Conservation (phyloP, 2,888 invertebrate species). For the Cephus nigrinus region DNA sequence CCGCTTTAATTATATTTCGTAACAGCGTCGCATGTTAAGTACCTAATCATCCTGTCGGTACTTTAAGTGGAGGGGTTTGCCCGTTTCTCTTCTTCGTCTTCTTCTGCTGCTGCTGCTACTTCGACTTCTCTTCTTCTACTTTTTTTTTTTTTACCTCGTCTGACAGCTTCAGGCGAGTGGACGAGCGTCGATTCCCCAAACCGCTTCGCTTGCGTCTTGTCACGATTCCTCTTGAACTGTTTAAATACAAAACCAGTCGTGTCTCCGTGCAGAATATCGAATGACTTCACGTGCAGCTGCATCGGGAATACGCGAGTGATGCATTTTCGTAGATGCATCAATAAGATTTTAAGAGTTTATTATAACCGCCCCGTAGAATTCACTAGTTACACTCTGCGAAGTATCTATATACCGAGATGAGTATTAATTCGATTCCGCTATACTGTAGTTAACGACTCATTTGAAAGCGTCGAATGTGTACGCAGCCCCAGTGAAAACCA, state of each 20-base stretch:
- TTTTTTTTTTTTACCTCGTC: not conserved
- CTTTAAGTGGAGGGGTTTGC: not conserved
- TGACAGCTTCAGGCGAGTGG: not conserved
- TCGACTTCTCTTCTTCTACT: not conserved
- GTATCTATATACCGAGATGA: not conserved
- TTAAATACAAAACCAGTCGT: not conserved
- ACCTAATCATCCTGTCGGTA: not conserved
- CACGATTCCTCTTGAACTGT: not conserved
- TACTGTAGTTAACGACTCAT: not conserved
- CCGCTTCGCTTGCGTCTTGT: not conserved
- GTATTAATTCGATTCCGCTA: not conserved
- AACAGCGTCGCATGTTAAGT: not conserved
- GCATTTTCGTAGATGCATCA: not conserved
- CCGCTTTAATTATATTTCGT: slow-evolving; percentile 1
- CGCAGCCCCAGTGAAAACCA: not conserved
- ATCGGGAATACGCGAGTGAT: not conserved
- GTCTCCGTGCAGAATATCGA: not conserved
- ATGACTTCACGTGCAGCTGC: not conserved
- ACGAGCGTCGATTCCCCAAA: not conserved
- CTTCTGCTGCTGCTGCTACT: not conserved
- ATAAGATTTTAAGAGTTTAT: not conserved
- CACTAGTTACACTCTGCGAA: not conserved
- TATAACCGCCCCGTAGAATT: not conserved
- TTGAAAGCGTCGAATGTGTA: not conserved
- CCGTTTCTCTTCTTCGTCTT: not conserved